Conservation (phyloP, 2,113 vertebrate genomes). For the Notiomystis cincta region DNA sequence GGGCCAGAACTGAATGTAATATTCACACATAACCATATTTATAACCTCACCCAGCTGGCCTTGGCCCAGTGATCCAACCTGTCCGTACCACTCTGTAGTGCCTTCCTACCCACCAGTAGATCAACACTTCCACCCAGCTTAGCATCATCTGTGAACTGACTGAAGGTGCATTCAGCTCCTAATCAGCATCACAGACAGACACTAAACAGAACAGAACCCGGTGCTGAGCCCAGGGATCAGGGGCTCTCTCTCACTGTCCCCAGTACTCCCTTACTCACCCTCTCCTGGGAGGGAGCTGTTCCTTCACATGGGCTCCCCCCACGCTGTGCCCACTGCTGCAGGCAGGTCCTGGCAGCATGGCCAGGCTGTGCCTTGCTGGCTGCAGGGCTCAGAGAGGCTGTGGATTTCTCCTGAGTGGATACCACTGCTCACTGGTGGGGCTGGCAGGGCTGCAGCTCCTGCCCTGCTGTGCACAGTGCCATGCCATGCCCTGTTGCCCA, state of each 20-base stretch:
- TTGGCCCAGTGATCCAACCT: background rate
- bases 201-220: background rate
- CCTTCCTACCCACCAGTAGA: background rate
- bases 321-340: fast-evolving
- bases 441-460: background rate
- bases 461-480: background rate
- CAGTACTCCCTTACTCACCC: fast-evolving
- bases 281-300: background rate
- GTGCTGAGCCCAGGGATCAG: fast-evolving
- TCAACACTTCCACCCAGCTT: background rate
- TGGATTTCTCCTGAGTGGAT: background rate
- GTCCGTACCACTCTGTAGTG: background rate
- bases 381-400: fast-evolving
- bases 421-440: fast-evolving
- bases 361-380: background rate
- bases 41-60: background rate
- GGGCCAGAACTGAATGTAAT: background rate
- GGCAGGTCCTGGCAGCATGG: background rate
- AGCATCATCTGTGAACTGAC: background rate
- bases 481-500: background rate
- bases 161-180: background rate
- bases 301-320: background rate
- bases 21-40: background rate
- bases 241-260: background rate
- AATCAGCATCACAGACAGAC: background rate